A percentile compares a stretch with the other conserved stretches of the same genome.
Conservation (phyloP, 2,888 invertebrate genomes). For the Arrhopalites spinosus region DNA sequence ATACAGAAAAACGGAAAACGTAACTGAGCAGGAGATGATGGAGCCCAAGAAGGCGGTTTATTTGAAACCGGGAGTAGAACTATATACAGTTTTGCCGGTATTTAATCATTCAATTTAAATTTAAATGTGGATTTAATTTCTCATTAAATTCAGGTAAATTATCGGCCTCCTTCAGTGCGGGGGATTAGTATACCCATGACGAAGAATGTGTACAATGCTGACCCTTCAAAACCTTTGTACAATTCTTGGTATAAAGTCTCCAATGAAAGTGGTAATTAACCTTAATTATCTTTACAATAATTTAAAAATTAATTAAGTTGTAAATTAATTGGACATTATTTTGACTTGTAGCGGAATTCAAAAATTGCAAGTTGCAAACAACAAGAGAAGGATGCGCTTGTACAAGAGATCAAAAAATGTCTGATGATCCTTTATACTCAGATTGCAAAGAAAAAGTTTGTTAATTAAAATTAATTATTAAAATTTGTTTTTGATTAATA, state of each 20-base stretch:
- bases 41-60: neutral
- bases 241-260: conserved; percentile 40
- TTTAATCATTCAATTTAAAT: neutral
- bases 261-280: conserved; percentile 31
- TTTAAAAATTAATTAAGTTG: neutral
- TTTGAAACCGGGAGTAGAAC: neutral
- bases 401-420: conserved; percentile 36
- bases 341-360: conserved; percentile 28
- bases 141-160: conserved; percentile 39
- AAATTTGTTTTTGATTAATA: neutral
- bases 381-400: conserved; percentile 41
- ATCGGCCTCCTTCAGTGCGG: conserved; percentile 46
- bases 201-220: conserved; percentile 46
- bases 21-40: neutral
- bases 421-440: conserved; percentile 41
- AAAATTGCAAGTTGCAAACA: conserved; percentile 31
- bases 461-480: neutral
- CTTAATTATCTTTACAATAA: neutral
- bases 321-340: neutral
- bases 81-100: conserved; percentile 1
- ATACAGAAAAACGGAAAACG: too few relatives aligned
- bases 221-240: conserved; percentile 37
- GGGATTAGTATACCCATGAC: conserved; percentile 47
- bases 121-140: neutral
- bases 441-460: conserved; percentile 50